Evolutionary conservation across 2,113 vertebrate species (phyloP), one percentile per base, ranked within the genome.

Genomic region (Apeltes quadracus): DNA sequence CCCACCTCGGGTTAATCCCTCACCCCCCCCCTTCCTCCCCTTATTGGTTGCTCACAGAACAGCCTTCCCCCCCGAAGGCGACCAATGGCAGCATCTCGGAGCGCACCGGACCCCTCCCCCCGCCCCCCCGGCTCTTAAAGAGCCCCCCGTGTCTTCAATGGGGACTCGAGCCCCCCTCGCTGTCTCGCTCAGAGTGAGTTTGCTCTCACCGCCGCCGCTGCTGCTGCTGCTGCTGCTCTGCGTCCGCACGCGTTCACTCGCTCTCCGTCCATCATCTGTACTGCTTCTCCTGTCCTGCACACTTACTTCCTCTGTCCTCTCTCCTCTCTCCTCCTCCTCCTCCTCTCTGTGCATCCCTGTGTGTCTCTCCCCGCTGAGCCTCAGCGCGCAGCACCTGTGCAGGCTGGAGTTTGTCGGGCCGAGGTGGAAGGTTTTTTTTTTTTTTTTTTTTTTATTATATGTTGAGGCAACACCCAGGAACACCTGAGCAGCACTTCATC

Each of bases 81-180:
- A 84, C 95, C 95, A 95, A 94, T 94, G 36, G 90, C 87, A 78
- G 89, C 88, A 16, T 76, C 90, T 88, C 90, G 89, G 85, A 89
- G 86, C 82, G 81, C 92, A 84, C 79, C 92, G 81, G 89, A 83
- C 94, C 92, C 68, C 89, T 16, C 89, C 89, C 69, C 63, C 53
- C 75, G 86, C 89, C 89, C 89, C 69, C 72, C 63, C 53, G 75
- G 87, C 89, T 85, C 94, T 96, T 96, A 96, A 96, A 96, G 92
- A 86, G 93, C 94, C 93, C n/a, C 92, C 90, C 56, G 89, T 84
- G 72, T 72, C 86, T 92, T 93, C 92, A 92, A 93, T 93, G 93
- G 93, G 91, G 93, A 93, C 91, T 92, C 85, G 94, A 84, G 90
- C 93, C 91, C 90, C 93, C 91, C 90, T 84, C 77, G 51, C 88